phyloP scores from a whole-genome alignment of 2,113 vertebrate species.

The Arizona elegans region DNA sequence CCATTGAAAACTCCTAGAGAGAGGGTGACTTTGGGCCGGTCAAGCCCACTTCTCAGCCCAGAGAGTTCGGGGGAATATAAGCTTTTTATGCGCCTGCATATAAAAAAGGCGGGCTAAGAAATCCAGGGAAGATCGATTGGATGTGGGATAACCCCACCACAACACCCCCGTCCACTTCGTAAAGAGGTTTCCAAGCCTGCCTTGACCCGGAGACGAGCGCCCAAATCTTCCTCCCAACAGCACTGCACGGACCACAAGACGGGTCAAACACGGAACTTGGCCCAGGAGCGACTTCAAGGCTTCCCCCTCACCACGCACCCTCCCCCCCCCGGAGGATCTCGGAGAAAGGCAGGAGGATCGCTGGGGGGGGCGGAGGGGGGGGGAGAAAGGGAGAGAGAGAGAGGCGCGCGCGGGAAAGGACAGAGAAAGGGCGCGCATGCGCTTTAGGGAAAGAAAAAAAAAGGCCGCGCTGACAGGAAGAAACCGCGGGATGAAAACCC shows the following conservation, averaged over 20 bases:
- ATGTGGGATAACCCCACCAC: not conserved
- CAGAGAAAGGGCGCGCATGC: conserved; percentile 14
- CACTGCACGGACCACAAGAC: not conserved
- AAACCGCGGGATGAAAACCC: not conserved
- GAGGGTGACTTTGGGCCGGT: not conserved
- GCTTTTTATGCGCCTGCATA: not conserved
- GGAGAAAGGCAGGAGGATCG: not conserved
- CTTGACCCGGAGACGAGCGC: not conserved
- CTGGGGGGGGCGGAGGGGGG: not conserved
- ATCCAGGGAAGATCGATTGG: not conserved
- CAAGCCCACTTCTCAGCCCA: not conserved
- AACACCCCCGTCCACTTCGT: too few species aligned
- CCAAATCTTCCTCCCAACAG: not conserved
- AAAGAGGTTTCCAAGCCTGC: not conserved
- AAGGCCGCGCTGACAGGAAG: conserved; percentile 8
- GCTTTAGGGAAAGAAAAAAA: not conserved
- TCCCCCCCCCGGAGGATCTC: not conserved
- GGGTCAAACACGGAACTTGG: not conserved
- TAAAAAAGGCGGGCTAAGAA: not conserved
- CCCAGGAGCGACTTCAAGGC: not conserved
- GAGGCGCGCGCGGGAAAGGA: conserved; percentile 6
- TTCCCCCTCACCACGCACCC: too few species aligned
- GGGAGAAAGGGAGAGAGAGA: accelerated
- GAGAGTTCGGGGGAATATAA: not conserved
- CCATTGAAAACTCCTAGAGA: not conserved